Base-by-base conservation (phyloP, 2,888 invertebrate species). In the Anarsia innoxiella region DNA sequence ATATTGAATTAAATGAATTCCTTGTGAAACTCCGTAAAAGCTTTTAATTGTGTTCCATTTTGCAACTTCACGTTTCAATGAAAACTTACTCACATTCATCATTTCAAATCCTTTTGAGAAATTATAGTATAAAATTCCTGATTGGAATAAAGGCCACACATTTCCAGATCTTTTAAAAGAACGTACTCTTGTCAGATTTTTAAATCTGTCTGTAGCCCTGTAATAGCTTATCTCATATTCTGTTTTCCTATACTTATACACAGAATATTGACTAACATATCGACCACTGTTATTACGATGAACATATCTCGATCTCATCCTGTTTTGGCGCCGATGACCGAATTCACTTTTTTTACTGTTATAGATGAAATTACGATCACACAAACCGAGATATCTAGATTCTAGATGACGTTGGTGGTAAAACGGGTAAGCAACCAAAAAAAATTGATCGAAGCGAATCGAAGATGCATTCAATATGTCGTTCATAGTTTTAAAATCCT, bases 401-500 rank as follows among this genome's bases (percentile, higher is more conserved):
- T n/a, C 39, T 2, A 31, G 25, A 4, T 15, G n/a, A n/a, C 34
- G 5, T 44, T 15, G 14, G 37, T n/a, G 30, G 1, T 36, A n/a
- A 15, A 52, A 45, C 0, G 72, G 62, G 37, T 67, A 75, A 1
- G 62, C 63, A 2, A 71, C 65, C 1, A 77, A 49, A 3, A 83
- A 55, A 31, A 75, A 77, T 46, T 82, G 78, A 44, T 84, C 80
- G 38, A 78, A 84, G 0, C 78, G 61, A 12, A 83, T 49, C 1
- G 67, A 58, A 1, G 77, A 74, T 6, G 53, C 55, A 40, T 80
- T 80, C 4, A 83, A 50, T 36, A 77, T 53, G 10, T 56, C 55
- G 40, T 70, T 79, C 8, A 80, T 59, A 10, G 51, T 40, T 33
- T 54, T 54, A 23, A 70, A 61, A 40, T 80, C 74, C 33, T 56